phyloP scores from a whole-genome alignment of 2,797 vertebrate species.

The Hydrolagus colliei region DNA sequence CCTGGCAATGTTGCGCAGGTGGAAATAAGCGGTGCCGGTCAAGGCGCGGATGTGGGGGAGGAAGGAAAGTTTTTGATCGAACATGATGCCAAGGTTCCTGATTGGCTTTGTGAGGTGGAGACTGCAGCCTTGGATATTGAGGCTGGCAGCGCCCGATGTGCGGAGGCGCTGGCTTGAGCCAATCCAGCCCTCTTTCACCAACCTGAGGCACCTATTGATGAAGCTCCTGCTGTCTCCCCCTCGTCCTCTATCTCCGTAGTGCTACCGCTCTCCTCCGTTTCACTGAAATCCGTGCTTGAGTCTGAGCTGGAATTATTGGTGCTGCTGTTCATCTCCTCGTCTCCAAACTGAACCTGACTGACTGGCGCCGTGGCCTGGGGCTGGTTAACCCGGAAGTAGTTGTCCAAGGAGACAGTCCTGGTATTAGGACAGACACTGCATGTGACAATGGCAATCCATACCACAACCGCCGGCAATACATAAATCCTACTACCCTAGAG shows the following conservation, averaged over 20 bases:
- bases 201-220: conserved; percentile 27
- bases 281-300: conserved; percentile 54
- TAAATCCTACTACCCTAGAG: neutral
- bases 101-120: too few species aligned
- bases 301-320: conserved; percentile 52
- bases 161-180: too few species aligned
- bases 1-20: too few species aligned
- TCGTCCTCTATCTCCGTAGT: conserved; percentile 46
- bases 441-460: neutral
- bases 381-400: conserved; percentile 65
- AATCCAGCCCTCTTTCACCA: neutral
- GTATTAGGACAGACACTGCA: neutral
- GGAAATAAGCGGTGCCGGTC: too few species aligned
- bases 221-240: conserved; percentile 21
- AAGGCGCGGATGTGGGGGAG: too few species aligned
- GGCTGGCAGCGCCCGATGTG: too few species aligned
- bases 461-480: neutral
- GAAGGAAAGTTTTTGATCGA: too few species aligned
- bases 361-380: conserved; percentile 45
- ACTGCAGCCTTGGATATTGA: too few species aligned
- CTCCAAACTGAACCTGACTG: conserved; percentile 49
- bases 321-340: conserved; percentile 52
- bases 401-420: conserved; percentile 53
- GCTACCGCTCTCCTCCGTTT: conserved; percentile 51
- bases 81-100: too few species aligned